Conservation (phyloP, 2,888 invertebrate genomes). For the Cephalotes varians region DNA sequence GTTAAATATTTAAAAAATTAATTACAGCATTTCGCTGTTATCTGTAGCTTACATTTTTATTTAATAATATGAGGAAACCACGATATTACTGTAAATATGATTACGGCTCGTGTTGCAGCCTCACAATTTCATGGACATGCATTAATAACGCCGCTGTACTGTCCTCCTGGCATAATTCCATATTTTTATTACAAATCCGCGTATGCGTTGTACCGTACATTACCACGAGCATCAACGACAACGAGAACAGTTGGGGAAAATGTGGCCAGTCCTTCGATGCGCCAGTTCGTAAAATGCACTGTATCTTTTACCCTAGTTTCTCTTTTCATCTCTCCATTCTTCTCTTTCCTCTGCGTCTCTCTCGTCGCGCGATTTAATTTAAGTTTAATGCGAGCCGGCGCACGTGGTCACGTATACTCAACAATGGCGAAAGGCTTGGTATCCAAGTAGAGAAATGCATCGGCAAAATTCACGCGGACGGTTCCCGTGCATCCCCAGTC, state of each 20-base stretch:
- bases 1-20: not conserved
- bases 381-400: constrained; percentile 49
- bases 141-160: constrained; percentile 21
- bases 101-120: constrained; percentile 13
- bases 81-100: constrained; percentile 30
- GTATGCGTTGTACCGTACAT: constrained; percentile 9
- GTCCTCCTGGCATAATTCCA: constrained; percentile 31
- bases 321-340: not conserved
- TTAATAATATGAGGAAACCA: not conserved
- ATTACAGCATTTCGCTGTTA: not conserved
- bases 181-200: constrained; percentile 45
- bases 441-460: constrained; percentile 49
- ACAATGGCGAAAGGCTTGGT: constrained; percentile 46
- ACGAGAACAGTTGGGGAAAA: constrained; percentile 23
- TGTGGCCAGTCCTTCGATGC: constrained; percentile 42
- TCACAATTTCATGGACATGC: constrained; percentile 42
- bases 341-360: not conserved
- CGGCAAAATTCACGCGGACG: constrained; percentile 45
- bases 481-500: not conserved
- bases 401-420: constrained; percentile 52
- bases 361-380: constrained; percentile 50
- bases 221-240: constrained; percentile 35
- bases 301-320: constrained; percentile 17
- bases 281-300: constrained; percentile 14
- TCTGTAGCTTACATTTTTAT: not conserved